These are phyloP conservation scores for Chymomyza procnemis DNA, from an alignment of 2,888 invertebrate species.

Conservation along the genomic window DNA sequence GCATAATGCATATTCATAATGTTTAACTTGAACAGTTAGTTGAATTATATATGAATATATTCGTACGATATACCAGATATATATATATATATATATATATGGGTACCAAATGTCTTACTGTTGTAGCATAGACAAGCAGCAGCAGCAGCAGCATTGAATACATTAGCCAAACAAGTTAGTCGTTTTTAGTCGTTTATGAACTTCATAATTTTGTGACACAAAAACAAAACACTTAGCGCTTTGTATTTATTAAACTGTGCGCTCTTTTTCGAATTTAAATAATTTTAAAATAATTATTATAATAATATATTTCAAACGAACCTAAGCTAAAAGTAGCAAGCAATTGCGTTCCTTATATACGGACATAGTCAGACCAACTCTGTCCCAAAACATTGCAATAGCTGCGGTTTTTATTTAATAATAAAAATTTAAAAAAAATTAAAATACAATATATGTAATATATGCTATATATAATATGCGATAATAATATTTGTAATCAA, in stretches of 20 bases:
- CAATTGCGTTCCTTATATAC: not conserved
- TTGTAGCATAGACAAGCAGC: conserved; percentile 32
- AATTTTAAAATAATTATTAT: conserved; percentile 52
- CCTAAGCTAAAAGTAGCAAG: not conserved
- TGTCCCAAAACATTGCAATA: not conserved
- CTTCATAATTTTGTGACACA: not conserved
- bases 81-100: conserved; percentile 27
- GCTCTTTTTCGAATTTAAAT: conserved; percentile 68
- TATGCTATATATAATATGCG: not conserved
- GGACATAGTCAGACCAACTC: not conserved
- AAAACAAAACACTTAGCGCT: conserved; percentile 60
- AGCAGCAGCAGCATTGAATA: conserved; percentile 14
- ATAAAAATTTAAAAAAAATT: not conserved
- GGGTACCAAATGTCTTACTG: conserved; percentile 50
- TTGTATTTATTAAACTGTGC: conserved; percentile 51
- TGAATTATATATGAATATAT: conserved; percentile 15
- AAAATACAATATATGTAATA: not conserved
- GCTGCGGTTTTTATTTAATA: not conserved
- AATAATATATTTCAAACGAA: not conserved
- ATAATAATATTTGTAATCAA: not conserved
- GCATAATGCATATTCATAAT: not conserved
- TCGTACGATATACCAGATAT: too few relatives aligned
- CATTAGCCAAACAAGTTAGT: not conserved
- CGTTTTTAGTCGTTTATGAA: not conserved
- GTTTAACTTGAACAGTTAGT: conserved; percentile 27